Evolutionary conservation across 2,797 vertebrate species (phyloP), one percentile per base, ranked within the genome.

Genomic region (Catamblyrhynchus diadema): DNA sequence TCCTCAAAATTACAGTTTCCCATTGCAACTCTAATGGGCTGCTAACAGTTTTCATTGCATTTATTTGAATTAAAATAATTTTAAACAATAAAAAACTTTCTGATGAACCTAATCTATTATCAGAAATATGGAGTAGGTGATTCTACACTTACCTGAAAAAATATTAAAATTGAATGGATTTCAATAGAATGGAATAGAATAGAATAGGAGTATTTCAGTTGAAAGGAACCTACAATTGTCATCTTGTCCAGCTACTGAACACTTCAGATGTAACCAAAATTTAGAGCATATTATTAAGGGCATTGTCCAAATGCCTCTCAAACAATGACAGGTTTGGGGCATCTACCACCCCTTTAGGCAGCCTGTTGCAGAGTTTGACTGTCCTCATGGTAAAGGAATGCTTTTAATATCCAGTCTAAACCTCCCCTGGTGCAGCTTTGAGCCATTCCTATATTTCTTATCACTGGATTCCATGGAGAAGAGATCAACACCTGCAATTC

Each of bases 41-140:
- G 4, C 21, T 71, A 70, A 25, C 15, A 66, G 13, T 50, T 86
- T 82, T 67, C 30, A 57, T 45, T 78, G 5, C 20, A 71, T 53
- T 88, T 60, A n/a, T 77, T 73, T 90, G 25, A 7, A 70, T 88
- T 77, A 80, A 81, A 91, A 77, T 62, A 37, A 44, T 70, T 47
- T 27, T 20, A 16, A 86, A 20, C 20, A 47, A 14, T 33, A 62
- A 41, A 32, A 64, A 51, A 37, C 0, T 48, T 87, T 61, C 33
- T 45, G 8, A 3, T 70, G 14, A 75, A 62, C 56, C 2, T 69
- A 9, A 62, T 60, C 1, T 72, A 7, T 48, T 78, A 47, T 32
- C 15, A 73, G 14, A 6, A 79, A 35, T 74, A 57, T 39, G 12
- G 21, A 86, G n/a, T 37, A 5, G 4, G 11, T 64, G 8, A 60